These are phyloP conservation scores for Chloropsis cyanopogon DNA, from an alignment of 2,113 vertebrate genomes.

Conservation along the genomic window DNA sequence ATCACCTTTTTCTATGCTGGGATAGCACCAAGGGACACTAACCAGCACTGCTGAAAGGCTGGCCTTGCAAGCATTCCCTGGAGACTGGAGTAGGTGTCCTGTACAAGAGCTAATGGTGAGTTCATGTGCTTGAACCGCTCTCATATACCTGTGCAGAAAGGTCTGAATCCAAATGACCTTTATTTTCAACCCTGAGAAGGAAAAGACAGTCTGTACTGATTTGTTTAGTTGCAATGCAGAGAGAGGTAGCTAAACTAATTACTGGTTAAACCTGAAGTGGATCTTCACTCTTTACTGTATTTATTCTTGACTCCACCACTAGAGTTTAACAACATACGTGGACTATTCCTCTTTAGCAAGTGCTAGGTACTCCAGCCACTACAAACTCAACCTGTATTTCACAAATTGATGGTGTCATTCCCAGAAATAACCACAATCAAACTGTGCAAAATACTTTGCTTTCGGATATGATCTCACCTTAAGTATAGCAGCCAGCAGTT, in stretches of 20 bases:
- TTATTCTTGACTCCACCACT: neutral
- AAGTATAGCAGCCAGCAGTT: slow-evolving; percentile 3
- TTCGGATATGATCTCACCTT: neutral
- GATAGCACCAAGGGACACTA: neutral
- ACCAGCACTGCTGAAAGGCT: neutral
- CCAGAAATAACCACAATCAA: neutral
- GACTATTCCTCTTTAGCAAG: neutral
- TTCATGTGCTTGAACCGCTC: neutral
- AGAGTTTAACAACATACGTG: neutral
- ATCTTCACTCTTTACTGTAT: neutral
- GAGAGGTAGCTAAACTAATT: neutral
- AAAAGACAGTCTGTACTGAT: neutral
- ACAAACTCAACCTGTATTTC: neutral
- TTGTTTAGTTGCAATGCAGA: neutral
- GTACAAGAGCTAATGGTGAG: neutral
- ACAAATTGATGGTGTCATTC: neutral
- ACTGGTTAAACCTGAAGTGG: neutral
- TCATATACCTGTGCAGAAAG: neutral
- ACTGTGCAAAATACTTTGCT: neutral
- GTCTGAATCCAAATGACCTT: neutral
- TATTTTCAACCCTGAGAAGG: neutral
- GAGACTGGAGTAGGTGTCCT: neutral
- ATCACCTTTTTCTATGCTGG: neutral
- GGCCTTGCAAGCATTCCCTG: neutral
- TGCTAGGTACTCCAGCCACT: neutral